Evolutionary conservation across 2,113 vertebrate species (phyloP).

Genomic region (cat (Felis catus)): F.catus_Fca126_mat1.0 CM031414.1:137801001-137801500

Average conservation of each 20-base stretch:
- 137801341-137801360: fast-evolving
- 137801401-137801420: fast-evolving
- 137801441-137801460: fast-evolving
- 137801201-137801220: fast-evolving
- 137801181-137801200: fast-evolving
- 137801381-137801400: neutral
- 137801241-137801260: too few relatives aligned
- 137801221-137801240: fast-evolving
- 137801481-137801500: neutral
- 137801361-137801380: neutral
- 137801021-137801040: fast-evolving
- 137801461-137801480: too few relatives aligned
- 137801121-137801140: neutral
- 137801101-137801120: neutral
- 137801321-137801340: fast-evolving
- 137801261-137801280: too few relatives aligned
- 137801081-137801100: fast-evolving
- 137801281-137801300: fast-evolving
- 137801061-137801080: neutral
- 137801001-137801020: neutral
- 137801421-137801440: neutral
- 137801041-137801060: neutral
- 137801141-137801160: fast-evolving
- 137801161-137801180: too few relatives aligned
- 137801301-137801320: too few relatives aligned